Conservation (phyloP, 2,797 vertebrate genomes). For the Pseudomugil tenellus region DNA sequence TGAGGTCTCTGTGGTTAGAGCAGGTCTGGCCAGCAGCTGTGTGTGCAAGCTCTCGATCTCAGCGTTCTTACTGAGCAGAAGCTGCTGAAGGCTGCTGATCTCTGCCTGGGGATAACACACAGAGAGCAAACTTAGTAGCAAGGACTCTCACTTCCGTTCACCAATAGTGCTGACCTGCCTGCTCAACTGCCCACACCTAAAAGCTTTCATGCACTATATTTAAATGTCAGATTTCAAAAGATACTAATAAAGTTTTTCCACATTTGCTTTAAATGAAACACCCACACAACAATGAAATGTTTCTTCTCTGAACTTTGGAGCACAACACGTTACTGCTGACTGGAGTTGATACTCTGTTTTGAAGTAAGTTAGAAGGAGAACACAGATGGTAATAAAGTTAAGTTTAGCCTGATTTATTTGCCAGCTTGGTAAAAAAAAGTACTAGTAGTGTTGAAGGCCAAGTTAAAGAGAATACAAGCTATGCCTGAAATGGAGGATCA, state of each 20-base stretch:
- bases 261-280: conserved; percentile 16
- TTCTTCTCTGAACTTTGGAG: conserved; percentile 1
- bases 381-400: conserved; percentile 46
- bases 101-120: conserved; percentile 84
- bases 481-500: background rate
- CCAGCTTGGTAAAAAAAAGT: background rate
- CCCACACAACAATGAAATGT: conserved; percentile 38
- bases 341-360: conserved; percentile 44
- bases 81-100: conserved; percentile 92
- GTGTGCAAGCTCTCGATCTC: conserved; percentile 93
- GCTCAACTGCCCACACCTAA: conserved; percentile 14
- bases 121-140: conserved; percentile 28
- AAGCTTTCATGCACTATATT: conserved; percentile 8
- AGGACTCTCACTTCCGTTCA: background rate
- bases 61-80: conserved; percentile 89
- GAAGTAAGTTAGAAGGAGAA: conserved; percentile 21
- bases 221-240: background rate
- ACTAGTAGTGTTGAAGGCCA: background rate
- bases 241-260: conserved; percentile 1
- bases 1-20: conserved; percentile 80
- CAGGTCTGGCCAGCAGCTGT: conserved; percentile 87
- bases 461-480: background rate
- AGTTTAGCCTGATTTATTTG: conserved; percentile 30
- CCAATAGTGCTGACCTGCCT: conserved; percentile 10
- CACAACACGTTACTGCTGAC: background rate